Base-by-base conservation (phyloP, 1,140 invertebrate species). In the Drosophila novamexicana region DNA sequence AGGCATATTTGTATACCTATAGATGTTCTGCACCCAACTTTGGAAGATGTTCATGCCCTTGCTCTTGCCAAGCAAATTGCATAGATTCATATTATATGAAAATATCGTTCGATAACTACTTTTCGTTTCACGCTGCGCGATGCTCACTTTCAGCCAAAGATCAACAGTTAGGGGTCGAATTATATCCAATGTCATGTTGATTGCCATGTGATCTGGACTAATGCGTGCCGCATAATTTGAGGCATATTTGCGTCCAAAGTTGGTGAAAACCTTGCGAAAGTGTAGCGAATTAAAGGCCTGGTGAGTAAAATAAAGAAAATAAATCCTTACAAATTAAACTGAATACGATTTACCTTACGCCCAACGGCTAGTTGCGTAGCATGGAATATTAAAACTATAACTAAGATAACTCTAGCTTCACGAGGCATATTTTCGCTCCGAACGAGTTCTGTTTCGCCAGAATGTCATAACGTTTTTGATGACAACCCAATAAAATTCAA, bases 61-160 rank as follows among this genome's bases (percentile, higher is more conserved):
- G 50, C 63, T 53, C 6, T 75, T 58, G 12, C 73, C 82, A 36
- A 88, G 42, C 8, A 86, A 39, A n/a, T 50, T 58, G 56, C 83
- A 86, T 2, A 86, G 14, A 34, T 88, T 79, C 12, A 88, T 32
- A 10, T 88, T 63, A 40, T 85, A 88, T 10, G 56, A 10, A 22
- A 85, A 79, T 16, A 88, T 39, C 2, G 56, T 37, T 22, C 64
- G 47, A 65, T 70, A 84, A 4, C 14, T 22, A 47, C 32, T 53
- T 22, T 71, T 81, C 6, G 68, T 29, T n/a, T 65, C 68, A 9
- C 58, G 52, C 40, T 85, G 69, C 1, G 32, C 54, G 10, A 80
- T 37, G 3, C 47, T 49, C 0, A 70, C 44, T n/a, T 37, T 69
- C 1, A 79, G 34, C 77, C 79, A 88, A 0, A 79, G 1, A 54